Percentiles rank a stretch among this genome's conserved stretches.
These are phyloP conservation scores for Apamea sordens DNA, from an alignment of 2,888 invertebrate species.

Conservation along the genomic window DNA sequence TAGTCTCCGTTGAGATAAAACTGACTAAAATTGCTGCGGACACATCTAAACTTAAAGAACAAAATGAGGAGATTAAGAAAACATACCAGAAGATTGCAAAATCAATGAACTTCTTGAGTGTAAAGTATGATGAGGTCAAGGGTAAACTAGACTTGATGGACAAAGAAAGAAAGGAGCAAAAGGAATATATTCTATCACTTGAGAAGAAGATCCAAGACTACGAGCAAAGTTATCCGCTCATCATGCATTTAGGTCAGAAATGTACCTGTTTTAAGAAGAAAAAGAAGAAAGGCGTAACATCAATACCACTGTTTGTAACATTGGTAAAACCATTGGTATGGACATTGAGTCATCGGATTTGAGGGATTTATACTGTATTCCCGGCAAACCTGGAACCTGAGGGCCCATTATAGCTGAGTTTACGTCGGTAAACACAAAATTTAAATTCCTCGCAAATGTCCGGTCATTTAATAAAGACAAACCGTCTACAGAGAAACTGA, in stretches of 20 bases:
- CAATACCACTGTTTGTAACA: background rate
- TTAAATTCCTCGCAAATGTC: background rate
- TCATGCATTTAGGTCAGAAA: background rate
- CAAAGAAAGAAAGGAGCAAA: background rate
- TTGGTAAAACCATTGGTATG: background rate
- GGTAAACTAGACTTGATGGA: background rate
- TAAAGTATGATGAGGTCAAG: background rate
- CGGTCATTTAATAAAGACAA: background rate
- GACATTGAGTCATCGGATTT: background rate
- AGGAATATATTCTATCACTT: background rate
- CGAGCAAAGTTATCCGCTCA: background rate
- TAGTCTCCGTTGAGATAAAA: background rate
- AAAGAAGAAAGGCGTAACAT: background rate
- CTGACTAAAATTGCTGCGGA: background rate
- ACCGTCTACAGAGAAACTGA: no score
- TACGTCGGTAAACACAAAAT: background rate
- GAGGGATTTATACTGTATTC: background rate
- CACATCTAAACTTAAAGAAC: background rate
- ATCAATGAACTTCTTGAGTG: background rate
- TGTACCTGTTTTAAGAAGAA: background rate
- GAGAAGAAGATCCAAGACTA: background rate
- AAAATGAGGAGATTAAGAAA: background rate
- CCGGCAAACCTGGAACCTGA: background rate
- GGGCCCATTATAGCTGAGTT: background rate
- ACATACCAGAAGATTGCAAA: conserved; percentile 4